Percentiles rank a stretch among this genome's conserved stretches.
These are phyloP conservation scores for Diploscapter pachys DNA, from an alignment of 1,140 invertebrate genomes.

Conservation along the genomic window DNA sequence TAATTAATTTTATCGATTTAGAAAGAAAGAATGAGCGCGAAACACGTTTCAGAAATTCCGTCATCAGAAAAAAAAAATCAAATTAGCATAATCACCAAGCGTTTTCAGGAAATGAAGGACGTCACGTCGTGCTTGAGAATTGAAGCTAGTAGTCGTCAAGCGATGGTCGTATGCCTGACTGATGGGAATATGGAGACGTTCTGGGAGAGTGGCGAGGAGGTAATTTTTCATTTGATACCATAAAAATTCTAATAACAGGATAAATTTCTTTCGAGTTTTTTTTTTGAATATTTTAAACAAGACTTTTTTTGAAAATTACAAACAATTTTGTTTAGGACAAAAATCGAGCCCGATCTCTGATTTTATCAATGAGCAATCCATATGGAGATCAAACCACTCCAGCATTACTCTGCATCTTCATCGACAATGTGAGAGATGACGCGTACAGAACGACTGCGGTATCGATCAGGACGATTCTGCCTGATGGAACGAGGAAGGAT, in stretches of 20 bases:
- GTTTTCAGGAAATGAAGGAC: constrained; percentile 25
- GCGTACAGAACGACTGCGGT: constrained; percentile 34
- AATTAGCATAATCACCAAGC: no score
- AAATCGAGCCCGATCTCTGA: constrained; percentile 79
- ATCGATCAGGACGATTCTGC: constrained; percentile 29
- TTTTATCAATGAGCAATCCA: constrained; percentile 58
- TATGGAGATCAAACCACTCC: constrained; percentile 26
- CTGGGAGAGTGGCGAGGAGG: constrained; percentile 97
- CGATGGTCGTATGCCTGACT: constrained; percentile 84
- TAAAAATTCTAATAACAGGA: not conserved
- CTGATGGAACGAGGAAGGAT: constrained; percentile 19
- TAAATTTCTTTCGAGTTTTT: no score
- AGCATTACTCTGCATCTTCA: constrained; percentile 43
- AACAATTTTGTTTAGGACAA: constrained; percentile 38
- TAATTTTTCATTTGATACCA: not conserved
- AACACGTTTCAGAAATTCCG: no score
- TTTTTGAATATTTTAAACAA: no score
- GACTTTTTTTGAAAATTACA: constrained; percentile 1
- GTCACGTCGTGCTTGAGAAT: constrained; percentile 20
- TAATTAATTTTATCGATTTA: no score
- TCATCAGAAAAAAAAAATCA: no score
- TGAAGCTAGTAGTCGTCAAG: constrained; percentile 70
- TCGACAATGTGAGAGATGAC: constrained; percentile 53
- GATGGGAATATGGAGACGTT: constrained; percentile 96
- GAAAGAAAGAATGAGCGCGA: no score